Evolutionary conservation across 2,797 vertebrate species (phyloP).

Genomic region (Acipenser ruthenus): DNA sequence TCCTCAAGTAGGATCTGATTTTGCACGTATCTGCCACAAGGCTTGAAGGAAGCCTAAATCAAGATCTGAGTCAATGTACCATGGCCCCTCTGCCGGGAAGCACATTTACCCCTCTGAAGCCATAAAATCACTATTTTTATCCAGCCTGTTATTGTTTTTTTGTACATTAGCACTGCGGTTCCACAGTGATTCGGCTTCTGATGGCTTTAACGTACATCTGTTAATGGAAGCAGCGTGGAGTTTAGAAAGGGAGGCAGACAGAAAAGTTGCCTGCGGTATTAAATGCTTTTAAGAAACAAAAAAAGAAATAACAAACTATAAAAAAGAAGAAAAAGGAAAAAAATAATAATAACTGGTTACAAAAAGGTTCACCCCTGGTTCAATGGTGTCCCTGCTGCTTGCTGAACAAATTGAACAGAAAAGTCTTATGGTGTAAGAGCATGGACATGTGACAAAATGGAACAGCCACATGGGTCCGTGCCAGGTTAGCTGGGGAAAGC

Average conservation of each 20-base stretch:
- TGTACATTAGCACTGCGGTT: conserved; percentile 8
- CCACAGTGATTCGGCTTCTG: neutral
- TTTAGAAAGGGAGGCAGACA: neutral
- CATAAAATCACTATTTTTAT: conserved; percentile 20
- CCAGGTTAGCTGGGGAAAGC: too few species aligned
- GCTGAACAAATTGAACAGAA: too few species aligned
- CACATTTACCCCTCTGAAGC: conserved; percentile 11
- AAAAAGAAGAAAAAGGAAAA: too few species aligned
- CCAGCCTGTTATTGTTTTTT: conserved; percentile 7
- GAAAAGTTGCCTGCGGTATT: neutral
- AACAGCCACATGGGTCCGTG: too few species aligned
- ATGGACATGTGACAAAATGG: too few species aligned
- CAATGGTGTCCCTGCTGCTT: too few species aligned
- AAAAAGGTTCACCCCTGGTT: too few species aligned
- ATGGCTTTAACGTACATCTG: neutral
- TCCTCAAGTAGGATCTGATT: neutral
- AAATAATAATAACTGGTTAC: too few species aligned
- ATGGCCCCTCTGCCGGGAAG: conserved; percentile 13
- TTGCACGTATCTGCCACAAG: neutral
- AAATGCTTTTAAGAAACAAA: neutral
- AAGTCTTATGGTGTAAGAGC: too few species aligned
- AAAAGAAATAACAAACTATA: too few species aligned
- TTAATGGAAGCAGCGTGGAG: neutral
- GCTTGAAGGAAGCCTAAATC: conserved; percentile 8
- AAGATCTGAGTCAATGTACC: conserved; percentile 14